These are phyloP conservation scores for Serranochromis macrocephalus DNA, from an alignment of 2,113 vertebrate species.

Conservation along the genomic window DNA sequence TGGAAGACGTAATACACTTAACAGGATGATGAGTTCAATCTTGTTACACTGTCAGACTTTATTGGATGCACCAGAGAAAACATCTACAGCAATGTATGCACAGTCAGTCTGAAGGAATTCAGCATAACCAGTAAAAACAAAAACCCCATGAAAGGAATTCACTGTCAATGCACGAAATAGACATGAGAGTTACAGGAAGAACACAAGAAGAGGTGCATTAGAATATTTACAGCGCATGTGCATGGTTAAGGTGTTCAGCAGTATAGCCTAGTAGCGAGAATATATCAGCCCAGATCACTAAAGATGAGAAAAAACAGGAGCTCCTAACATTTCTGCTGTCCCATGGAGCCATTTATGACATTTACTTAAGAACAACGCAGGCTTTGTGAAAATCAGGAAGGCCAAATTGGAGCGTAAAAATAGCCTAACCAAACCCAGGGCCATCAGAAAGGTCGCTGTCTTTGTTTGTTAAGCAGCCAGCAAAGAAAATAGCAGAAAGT, in stretches of 20 bases:
- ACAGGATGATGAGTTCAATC: not conserved
- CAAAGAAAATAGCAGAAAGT: not conserved
- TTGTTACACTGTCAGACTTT: slow-evolving; percentile 30
- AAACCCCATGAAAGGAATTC: not conserved
- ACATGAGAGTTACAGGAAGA: not conserved
- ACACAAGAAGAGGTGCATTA: not conserved
- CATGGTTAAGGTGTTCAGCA: not conserved
- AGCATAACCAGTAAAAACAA: not conserved
- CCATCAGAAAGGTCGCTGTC: not conserved
- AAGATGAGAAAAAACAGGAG: not conserved
- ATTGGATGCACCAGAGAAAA: slow-evolving; percentile 12
- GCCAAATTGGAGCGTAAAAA: not conserved
- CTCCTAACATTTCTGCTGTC: not conserved
- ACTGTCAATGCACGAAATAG: not conserved
- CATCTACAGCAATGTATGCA: not conserved
- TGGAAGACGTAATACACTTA: not conserved
- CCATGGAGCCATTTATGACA: not conserved
- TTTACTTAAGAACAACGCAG: not conserved
- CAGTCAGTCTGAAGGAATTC: not conserved
- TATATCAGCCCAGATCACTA: not conserved
- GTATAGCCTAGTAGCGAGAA: not conserved
- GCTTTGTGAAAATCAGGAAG: not conserved
- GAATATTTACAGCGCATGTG: not conserved
- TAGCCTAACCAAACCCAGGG: not conserved
- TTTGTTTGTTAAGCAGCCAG: not conserved